Conservation (phyloP, 2,113 vertebrate species). For the Apteryx mantelli region DNA sequence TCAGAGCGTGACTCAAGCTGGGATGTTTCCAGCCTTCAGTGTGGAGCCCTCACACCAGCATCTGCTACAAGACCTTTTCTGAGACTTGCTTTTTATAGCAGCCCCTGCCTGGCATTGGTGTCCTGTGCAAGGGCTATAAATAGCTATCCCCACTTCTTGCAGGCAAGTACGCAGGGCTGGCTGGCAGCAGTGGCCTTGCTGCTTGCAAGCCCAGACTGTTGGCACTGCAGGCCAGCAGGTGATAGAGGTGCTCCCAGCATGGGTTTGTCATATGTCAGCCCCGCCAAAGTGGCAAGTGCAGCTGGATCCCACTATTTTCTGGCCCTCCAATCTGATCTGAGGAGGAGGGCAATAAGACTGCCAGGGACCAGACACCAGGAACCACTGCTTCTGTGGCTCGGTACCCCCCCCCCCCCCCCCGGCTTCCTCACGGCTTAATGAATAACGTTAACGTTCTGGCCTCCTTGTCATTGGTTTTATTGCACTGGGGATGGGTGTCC, state of each 20-base stretch:
- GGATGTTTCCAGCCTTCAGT: background rate
- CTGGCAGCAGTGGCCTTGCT: background rate
- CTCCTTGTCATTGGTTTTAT: background rate
- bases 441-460: background rate
- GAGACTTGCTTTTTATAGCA: conserved; percentile 56
- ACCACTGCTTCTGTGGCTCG: background rate
- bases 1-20: background rate
- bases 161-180: background rate
- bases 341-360: accelerated
- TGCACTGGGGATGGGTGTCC: accelerated
- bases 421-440: background rate
- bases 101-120: background rate
- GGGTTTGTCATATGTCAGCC: no score
- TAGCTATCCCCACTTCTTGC: conserved; percentile 14
- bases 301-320: no score
- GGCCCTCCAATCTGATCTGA: background rate
- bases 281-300: no score
- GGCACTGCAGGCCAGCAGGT: accelerated
- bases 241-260: no score
- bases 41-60: background rate
- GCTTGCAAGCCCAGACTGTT: background rate
- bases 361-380: background rate
- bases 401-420: no score
- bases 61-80: conserved; percentile 22
- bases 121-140: conserved; percentile 21